A percentile compares a stretch with the other conserved stretches of the same genome.
Evolutionary conservation across 30 jellyfish, hydroid and myxozoan species (phyloP).

Genomic region (Turritopsis rubra): DNA sequence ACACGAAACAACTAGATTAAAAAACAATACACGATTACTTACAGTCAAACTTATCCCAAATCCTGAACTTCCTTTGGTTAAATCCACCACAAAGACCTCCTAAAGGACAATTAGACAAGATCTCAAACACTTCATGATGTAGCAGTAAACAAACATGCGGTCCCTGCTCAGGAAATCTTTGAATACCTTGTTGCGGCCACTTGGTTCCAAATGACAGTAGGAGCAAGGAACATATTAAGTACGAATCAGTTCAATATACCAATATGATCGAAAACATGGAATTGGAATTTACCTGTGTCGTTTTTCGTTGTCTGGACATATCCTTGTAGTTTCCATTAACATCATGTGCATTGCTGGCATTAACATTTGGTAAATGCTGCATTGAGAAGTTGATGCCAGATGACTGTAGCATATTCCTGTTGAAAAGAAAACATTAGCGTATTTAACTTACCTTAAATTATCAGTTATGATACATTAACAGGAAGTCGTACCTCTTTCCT

Average conservation of each 20-base stretch:
- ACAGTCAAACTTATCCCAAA: conserved; percentile 89
- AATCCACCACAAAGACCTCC: conserved; percentile 81
- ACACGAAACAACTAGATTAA: background rate
- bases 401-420: conserved; percentile 7
- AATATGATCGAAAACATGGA: too few species aligned
- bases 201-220: too few species aligned
- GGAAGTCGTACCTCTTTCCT: conserved; percentile 18
- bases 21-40: conserved; percentile 5
- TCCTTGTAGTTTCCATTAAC: conserved; percentile 21
- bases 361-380: conserved; percentile 29
- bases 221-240: too few species aligned
- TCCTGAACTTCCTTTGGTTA: conserved; percentile 67
- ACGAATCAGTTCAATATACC: too few species aligned
- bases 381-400: conserved; percentile 22
- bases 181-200: too few species aligned
- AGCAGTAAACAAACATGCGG: too few species aligned
- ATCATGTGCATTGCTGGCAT: conserved; percentile 15
- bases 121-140: background rate
- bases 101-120: conserved; percentile 15
- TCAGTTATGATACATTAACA: too few species aligned
- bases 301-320: background rate
- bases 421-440: background rate
- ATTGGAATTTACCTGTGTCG: background rate
- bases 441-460: too few species aligned
- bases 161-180: too few species aligned